Evolutionary conservation across 2,888 invertebrate genomes (phyloP), one percentile per base, ranked within the genome.

Genomic region (Capitulum mitella): DNA sequence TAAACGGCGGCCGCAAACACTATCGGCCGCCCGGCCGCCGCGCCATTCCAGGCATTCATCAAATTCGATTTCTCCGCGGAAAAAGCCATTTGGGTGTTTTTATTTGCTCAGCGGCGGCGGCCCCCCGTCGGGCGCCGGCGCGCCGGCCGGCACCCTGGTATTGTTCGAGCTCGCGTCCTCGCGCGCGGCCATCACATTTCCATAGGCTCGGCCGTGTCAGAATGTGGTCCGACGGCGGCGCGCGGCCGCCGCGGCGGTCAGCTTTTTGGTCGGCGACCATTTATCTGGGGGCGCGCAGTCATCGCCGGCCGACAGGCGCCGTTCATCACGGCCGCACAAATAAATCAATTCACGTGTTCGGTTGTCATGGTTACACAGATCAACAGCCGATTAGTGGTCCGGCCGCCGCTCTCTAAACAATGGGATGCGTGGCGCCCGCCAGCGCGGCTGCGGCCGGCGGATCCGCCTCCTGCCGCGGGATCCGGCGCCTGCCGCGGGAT

Each of bases 291-390:
- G 40, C 26, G 26, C 5, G 16, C 22, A 70, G 70, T 70, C 70
- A 70, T 70, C 70, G 70, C 70, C 70, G 22, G 40, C 40, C 16
- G 37, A 37, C 40, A 26, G 37, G 5, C 22, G 34, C 40, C 70
- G 70, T 70, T 37, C 16, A 70, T 70, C 70, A 70, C 70, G 26
- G 19, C 12, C 40, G 34, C 70, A 70, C 70, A 70, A 70, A 70
- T 76, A 76, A 76, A 76, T 76, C 76, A 76, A 76, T 76, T 76
- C 46, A 43, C 76, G 32, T 48, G 46, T 76, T 29, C 46, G 74
- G 76, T 76, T 46, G 76, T 76, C 76, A 76, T 76, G 76, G 70
- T 40, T 26, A 70, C 70, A 70, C 70, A 70, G 70, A 70, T 70
- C 70, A 70, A 70, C 70, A 70, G 70, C 26, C 29, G 70, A 70